Conservation (phyloP, 2,888 invertebrate genomes). For the Leistus spinibarbis region DNA sequence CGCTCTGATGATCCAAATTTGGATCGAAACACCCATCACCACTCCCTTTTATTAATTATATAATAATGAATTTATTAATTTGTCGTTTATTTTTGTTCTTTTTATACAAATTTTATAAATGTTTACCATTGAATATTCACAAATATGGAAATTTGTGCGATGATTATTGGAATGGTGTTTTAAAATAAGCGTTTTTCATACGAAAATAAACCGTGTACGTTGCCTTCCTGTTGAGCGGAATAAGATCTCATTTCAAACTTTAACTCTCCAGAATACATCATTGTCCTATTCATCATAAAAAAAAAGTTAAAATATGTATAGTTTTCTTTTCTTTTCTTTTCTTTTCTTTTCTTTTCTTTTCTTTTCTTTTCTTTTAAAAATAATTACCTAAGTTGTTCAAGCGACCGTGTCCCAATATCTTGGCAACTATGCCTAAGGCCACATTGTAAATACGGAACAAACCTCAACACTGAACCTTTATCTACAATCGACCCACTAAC, state of each 20-base stretch:
- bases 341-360: no score
- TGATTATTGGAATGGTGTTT: constrained; percentile 46
- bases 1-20: no score
- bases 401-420: constrained; percentile 87
- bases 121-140: background rate
- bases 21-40: no score
- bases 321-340: no score
- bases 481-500: constrained; percentile 98
- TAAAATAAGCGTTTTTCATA: constrained; percentile 91
- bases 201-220: constrained; percentile 96
- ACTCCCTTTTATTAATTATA: no score
- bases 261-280: constrained; percentile 86
- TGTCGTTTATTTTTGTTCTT: no score
- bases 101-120: background rate
- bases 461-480: constrained; percentile 94
- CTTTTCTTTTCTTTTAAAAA: background rate
- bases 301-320: no score
- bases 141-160: background rate
- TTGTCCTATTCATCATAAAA: constrained; percentile 57
- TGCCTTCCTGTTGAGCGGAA: constrained; percentile 96
- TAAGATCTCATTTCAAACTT: constrained; percentile 95
- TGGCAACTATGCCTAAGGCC: constrained; percentile 97
- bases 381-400: constrained; percentile 64
- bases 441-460: constrained; percentile 93
- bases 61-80: no score